Base-by-base conservation (phyloP, 2,113 vertebrate species). In the Dissostichus mawsoni region DNA sequence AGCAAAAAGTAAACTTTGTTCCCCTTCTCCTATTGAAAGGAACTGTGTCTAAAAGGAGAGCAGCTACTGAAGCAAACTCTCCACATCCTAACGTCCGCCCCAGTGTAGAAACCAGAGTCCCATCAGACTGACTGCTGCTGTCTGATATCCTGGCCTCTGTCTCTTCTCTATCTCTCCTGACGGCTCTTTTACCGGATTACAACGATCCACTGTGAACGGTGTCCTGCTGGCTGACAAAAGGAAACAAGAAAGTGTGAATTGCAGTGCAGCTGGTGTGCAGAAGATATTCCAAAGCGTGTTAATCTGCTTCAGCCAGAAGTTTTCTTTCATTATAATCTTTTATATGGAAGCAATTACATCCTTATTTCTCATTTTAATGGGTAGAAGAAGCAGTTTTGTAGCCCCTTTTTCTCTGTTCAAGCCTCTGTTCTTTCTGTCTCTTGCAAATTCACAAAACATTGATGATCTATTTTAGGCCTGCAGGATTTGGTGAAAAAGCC, bases 61-160 rank as follows among this genome's bases (percentile, higher is more conserved):
- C 52, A 50, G 56, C 23, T 11, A 17, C 33, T 63, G 51, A 67
- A 51, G 61, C 70, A 33, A 58, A 25, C 47, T 68, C 47, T 72
- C 55, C 52, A 33, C 9, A 29, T 57, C 61, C 51, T 36, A 41
- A 61, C 59, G 63, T 52, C 20, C 45, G 14, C 12, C 63, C 14
- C 63, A 9, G 50, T 8, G 58, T 52, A 66, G 41, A 76, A 76
- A 36, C 47, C 57, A 16, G 12, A 47, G 63, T 51, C 48, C 78
- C 20, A 72, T 76, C 70, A 78, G 68, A 59, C 58, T 13, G 62
- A 58, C 59, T 51, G 58, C 68, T 74, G 50, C 65, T 59, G 50
- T 63, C 65, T 18, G 66, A 71, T 47, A 12, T 55, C 55, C 52
- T 71, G 65, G 72, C 18, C 6, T 18, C 12, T 59, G 58, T 59